Percentiles rank a stretch among this genome's conserved stretches.
phyloP scores from a whole-genome alignment of 2,888 invertebrate species.

The Amblyjoppa proteus region DNA sequence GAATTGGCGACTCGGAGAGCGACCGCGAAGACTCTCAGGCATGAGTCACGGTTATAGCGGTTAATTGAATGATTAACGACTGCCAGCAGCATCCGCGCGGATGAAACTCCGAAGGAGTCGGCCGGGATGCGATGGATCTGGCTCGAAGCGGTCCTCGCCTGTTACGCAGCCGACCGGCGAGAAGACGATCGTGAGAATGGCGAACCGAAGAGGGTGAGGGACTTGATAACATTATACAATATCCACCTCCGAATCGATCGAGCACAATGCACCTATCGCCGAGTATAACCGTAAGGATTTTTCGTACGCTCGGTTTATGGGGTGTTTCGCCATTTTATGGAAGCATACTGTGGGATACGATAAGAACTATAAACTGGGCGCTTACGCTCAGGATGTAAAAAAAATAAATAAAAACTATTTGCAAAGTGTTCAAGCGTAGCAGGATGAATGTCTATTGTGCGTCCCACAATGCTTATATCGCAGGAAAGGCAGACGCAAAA shows the following conservation, averaged over 20 bases:
- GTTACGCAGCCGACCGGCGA: conserved; percentile 33
- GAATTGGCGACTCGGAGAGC: conserved; percentile 32
- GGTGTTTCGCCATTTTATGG: conserved; percentile 18
- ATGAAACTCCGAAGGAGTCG: conserved; percentile 41
- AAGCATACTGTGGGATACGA: conserved; percentile 16
- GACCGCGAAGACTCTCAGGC: conserved; percentile 48
- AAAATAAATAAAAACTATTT: neutral
- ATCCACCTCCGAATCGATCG: conserved; percentile 31
- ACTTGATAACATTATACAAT: neutral
- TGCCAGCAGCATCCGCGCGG: conserved; percentile 53
- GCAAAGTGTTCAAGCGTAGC: neutral
- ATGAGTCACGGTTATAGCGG: conserved; percentile 42
- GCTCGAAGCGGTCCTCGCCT: conserved; percentile 56
- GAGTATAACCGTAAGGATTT: conserved; percentile 36
- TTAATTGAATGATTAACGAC: conserved; percentile 68
- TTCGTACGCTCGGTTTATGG: conserved; percentile 31
- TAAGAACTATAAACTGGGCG: conserved; percentile 12
- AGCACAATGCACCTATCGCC: conserved; percentile 29
- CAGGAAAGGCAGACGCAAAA: neutral
- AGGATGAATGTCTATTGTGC: neutral
- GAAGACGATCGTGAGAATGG: conserved; percentile 57
- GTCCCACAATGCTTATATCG: neutral
- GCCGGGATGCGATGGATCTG: conserved; percentile 38
- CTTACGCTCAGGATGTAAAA: neutral
- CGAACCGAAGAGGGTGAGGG: neutral